Evolutionary conservation across 2,888 invertebrate genomes (phyloP).

Genomic region (Deilephila elpenor): DNA sequence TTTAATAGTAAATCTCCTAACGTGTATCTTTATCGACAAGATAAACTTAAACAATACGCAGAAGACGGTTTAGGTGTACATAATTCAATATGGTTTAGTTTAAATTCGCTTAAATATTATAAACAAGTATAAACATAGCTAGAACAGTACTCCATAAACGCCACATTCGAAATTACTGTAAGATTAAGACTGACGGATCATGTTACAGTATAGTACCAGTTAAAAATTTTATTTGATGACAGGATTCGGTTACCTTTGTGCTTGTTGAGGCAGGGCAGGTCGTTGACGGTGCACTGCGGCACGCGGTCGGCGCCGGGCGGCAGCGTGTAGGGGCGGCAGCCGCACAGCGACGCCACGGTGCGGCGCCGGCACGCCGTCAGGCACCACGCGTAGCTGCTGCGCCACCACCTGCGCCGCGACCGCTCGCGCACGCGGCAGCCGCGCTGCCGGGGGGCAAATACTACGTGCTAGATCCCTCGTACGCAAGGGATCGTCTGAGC

Average conservation of each 20-base stretch:
- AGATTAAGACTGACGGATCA: too few species aligned
- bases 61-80: too few species aligned
- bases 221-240: neutral
- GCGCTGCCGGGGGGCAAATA: neutral
- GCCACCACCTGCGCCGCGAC: neutral
- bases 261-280: conserved; percentile 18
- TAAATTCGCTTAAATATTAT: too few species aligned
- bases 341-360: conserved; percentile 76
- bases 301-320: neutral
- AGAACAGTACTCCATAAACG: too few species aligned
- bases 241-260: neutral
- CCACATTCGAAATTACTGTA: too few species aligned
- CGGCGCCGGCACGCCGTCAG: conserved; percentile 80
- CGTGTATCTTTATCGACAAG: too few species aligned
- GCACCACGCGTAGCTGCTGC: conserved; percentile 80
- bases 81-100: too few species aligned
- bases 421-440: conserved; percentile 2
- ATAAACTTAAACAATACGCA: too few species aligned
- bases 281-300: neutral
- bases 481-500: too few species aligned
- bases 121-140: too few species aligned
- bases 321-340: conserved; percentile 65
- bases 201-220: neutral
- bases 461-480: too few species aligned
- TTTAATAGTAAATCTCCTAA: too few species aligned